Evolutionary conservation across 2,888 invertebrate species (phyloP).

Genomic region (Eupithecia pulchellata): DNA sequence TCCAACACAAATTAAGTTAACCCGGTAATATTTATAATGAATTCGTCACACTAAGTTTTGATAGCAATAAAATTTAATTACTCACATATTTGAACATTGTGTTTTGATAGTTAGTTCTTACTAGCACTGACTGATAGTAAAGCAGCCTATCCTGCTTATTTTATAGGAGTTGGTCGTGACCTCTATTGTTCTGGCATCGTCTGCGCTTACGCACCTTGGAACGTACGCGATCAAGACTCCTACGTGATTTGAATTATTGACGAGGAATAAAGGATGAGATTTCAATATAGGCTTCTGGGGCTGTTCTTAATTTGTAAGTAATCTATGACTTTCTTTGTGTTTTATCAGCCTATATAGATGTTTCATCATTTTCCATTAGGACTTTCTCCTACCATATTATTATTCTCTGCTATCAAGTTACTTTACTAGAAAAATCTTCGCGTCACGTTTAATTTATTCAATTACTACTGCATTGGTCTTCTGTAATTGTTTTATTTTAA

Average conservation of each 20-base stretch:
- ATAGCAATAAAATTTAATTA: slow-evolving; percentile 44
- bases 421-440: too few species aligned
- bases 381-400: too few species aligned
- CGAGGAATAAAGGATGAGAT: slow-evolving; percentile 56
- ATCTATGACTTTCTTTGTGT: neutral
- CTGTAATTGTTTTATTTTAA: too few species aligned
- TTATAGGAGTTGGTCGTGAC: slow-evolving; percentile 75
- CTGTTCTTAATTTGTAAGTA: neutral
- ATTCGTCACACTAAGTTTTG: too few species aligned
- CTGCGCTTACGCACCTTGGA: slow-evolving; percentile 67
- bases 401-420: too few species aligned
- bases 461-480: too few species aligned
- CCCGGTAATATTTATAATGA: too few species aligned
- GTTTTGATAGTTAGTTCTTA: slow-evolving; percentile 60
- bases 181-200: slow-evolving; percentile 73
- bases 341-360: too few species aligned
- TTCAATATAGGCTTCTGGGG: slow-evolving; percentile 1
- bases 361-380: too few species aligned
- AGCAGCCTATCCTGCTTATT: slow-evolving; percentile 63
- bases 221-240: slow-evolving; percentile 64
- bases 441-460: too few species aligned
- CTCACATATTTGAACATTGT: slow-evolving; percentile 85
- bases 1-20: too few species aligned
- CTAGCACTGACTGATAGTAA: slow-evolving; percentile 65
- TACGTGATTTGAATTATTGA: slow-evolving; percentile 72